These are phyloP conservation scores for Clarias macrocephalus DNA, from an alignment of 2,113 vertebrate species.

Conservation along the genomic window DNA sequence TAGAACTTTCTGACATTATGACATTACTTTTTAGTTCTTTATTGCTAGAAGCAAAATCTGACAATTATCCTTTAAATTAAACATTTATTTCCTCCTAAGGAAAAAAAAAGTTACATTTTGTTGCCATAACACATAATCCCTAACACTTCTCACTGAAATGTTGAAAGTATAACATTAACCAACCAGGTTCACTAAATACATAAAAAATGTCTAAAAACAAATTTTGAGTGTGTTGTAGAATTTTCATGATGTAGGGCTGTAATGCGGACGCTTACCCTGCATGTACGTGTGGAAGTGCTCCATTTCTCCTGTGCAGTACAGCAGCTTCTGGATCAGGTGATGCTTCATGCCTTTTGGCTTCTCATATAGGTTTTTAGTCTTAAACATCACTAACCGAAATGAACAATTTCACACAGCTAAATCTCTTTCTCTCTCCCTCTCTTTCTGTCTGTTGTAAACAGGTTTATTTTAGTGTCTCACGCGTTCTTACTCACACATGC, in stretches of 20 bases:
- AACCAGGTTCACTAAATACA: neutral
- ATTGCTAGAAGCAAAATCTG: neutral
- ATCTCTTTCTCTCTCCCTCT: neutral
- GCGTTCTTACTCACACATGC: neutral
- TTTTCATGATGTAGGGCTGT: neutral
- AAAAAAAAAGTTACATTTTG: neutral
- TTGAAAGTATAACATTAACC: neutral
- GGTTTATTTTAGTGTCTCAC: neutral
- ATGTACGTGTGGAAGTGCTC: slow-evolving; percentile 61
- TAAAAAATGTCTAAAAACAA: neutral
- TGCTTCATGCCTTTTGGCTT: slow-evolving; percentile 13
- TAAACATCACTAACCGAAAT: slow-evolving; percentile 25
- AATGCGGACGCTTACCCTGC: slow-evolving; percentile 59
- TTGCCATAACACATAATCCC: neutral
- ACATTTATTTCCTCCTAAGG: neutral
- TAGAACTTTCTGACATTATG: neutral
- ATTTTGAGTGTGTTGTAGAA: neutral
- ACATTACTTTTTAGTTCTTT: neutral
- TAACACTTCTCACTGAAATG: neutral
- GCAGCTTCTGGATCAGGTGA: slow-evolving; percentile 42
- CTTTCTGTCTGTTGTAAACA: neutral
- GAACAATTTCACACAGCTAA: neutral
- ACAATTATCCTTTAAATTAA: neutral
- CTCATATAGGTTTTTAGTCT: neutral
- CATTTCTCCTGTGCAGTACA: slow-evolving; percentile 71